phyloP scores from a whole-genome alignment of 2,113 vertebrate genomes.

The Sturnus vulgaris region DNA sequence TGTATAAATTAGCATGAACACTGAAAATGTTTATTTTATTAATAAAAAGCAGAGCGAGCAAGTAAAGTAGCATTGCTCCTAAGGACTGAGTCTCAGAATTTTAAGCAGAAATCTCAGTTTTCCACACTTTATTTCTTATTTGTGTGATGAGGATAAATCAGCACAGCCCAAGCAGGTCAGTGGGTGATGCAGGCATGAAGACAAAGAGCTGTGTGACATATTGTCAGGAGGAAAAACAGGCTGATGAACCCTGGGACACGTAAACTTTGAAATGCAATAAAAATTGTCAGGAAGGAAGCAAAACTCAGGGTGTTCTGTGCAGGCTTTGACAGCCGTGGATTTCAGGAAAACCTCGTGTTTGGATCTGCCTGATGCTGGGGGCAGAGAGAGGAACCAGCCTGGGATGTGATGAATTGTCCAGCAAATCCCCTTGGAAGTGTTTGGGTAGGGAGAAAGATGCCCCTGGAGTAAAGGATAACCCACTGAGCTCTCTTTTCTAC shows the following conservation, averaged over 20 bases:
- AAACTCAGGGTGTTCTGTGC: background rate
- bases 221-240: slow-evolving; percentile 10
- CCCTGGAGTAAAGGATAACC: background rate
- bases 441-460: background rate
- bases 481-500: background rate
- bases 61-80: background rate
- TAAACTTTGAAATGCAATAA: background rate
- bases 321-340: background rate
- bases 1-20: background rate
- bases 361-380: background rate
- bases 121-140: background rate
- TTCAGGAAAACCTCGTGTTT: background rate
- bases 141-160: background rate
- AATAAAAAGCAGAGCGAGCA: background rate
- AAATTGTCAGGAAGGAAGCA: slow-evolving; percentile 26
- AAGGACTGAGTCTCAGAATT: background rate
- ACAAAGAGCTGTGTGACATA: background rate
- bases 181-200: background rate
- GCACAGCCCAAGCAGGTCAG: background rate
- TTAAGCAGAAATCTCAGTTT: background rate
- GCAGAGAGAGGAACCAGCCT: background rate
- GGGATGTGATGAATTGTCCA: background rate
- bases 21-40: slow-evolving; percentile 13
- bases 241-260: background rate
- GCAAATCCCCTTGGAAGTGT: background rate